A percentile compares a stretch with the other conserved stretches of the same genome.
These are phyloP conservation scores for Acomys russatus DNA, from an alignment of 2,797 vertebrate species.

Conservation along the genomic window DNA sequence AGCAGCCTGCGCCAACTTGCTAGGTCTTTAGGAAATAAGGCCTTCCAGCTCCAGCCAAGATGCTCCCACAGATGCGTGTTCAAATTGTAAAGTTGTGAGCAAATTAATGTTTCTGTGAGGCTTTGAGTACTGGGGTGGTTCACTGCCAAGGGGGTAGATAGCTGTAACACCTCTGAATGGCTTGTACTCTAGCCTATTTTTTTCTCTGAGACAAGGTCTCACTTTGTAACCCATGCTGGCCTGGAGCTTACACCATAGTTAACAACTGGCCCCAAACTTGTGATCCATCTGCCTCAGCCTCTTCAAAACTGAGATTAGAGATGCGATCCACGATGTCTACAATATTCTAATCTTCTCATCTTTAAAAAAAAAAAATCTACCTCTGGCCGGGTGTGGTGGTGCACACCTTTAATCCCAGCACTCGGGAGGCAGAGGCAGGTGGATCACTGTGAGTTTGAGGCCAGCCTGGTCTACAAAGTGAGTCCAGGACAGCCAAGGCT, in stretches of 20 bases:
- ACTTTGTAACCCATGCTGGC: neutral
- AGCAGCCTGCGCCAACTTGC: neutral
- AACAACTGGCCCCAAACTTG: neutral
- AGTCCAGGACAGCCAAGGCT: too few species aligned
- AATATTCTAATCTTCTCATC: neutral
- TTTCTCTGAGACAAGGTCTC: neutral
- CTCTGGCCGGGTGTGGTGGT: neutral
- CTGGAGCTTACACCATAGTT: neutral
- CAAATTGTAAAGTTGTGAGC: slow-evolving; percentile 37
- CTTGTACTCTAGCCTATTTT: neutral
- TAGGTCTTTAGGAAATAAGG: slow-evolving; percentile 51
- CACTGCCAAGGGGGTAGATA: neutral
- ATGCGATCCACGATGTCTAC: neutral
- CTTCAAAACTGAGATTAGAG: neutral
- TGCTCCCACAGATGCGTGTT: neutral
- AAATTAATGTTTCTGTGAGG: slow-evolving; percentile 44
- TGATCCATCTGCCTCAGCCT: neutral
- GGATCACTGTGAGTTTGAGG: too few species aligned
- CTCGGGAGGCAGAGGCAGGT: too few species aligned
- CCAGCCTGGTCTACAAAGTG: too few species aligned
- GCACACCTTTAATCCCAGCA: too few species aligned
- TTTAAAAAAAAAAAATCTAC: neutral
- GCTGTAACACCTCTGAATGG: neutral
- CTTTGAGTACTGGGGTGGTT: neutral
- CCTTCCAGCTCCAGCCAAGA: neutral